These are phyloP conservation scores for Machaerirhynchus nigripectus DNA, from an alignment of 2,113 vertebrate species.

Conservation along the genomic window DNA sequence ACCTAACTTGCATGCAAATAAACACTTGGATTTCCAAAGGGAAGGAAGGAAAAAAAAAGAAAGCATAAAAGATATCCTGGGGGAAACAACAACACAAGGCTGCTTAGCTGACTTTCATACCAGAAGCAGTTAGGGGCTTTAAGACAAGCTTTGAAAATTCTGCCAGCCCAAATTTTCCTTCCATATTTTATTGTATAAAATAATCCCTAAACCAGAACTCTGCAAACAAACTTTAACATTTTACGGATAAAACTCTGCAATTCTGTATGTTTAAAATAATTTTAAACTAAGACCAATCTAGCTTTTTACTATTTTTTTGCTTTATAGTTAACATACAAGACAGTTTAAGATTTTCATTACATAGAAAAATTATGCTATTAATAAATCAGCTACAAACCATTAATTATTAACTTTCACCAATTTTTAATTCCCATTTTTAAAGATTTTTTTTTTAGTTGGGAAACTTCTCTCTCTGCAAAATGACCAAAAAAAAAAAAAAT, in stretches of 20 bases:
- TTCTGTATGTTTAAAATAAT: neutral
- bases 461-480: neutral
- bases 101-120: conserved; percentile 66
- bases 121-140: conserved; percentile 58
- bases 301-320: neutral
- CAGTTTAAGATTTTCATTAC: conserved; percentile 21
- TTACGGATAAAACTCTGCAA: neutral
- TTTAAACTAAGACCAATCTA: neutral
- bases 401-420: conserved; percentile 25
- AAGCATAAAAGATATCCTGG: conserved; percentile 68
- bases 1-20: conserved; percentile 66
- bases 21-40: conserved; percentile 58
- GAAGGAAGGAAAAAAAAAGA: neutral
- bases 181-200: conserved; percentile 36
- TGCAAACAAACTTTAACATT: neutral
- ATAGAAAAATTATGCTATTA: conserved; percentile 26
- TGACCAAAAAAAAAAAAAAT: neutral
- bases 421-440: neutral
- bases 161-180: conserved; percentile 47
- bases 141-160: conserved; percentile 50
- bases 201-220: neutral
- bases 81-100: conserved; percentile 66
- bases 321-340: neutral
- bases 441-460: neutral
- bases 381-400: conserved; percentile 15